Conservation (phyloP, 53 echinoderm and acorn worm species). For the Zoroaster sp. region DNA sequence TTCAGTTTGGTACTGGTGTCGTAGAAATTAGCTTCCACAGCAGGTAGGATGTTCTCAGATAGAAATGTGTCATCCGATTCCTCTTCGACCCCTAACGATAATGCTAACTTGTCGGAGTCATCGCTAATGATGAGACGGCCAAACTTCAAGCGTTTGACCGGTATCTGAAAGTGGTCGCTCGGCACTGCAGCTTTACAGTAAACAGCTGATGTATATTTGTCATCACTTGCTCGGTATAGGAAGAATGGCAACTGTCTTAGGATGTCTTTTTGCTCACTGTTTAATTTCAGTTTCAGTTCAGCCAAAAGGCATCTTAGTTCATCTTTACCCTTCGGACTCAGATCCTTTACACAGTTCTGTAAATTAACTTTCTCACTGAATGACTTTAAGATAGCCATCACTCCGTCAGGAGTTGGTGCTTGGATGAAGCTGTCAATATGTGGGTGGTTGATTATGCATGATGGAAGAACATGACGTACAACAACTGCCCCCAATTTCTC, state of each 20-base stretch:
- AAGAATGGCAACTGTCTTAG: slow-evolving; percentile 31
- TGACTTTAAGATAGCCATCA: slow-evolving; percentile 5
- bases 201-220: neutral
- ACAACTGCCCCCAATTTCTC: slow-evolving; percentile 25
- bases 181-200: neutral
- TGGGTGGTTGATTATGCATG: neutral
- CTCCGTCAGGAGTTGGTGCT: slow-evolving; percentile 3
- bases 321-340: neutral
- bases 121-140: neutral
- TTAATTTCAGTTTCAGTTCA: neutral
- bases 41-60: neutral
- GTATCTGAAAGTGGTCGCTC: neutral
- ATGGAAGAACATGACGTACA: neutral
- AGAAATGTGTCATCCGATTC: neutral
- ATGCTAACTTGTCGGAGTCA: neutral
- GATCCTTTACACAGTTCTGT: neutral
- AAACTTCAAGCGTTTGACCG: neutral
- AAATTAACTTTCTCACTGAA: neutral
- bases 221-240: neutral
- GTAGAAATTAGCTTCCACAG: slow-evolving; percentile 4
- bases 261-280: neutral
- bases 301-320: neutral
- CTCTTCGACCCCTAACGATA: neutral
- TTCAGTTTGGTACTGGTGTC: neutral
- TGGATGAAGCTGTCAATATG: slow-evolving; percentile 15